Evolutionary conservation across 2,888 invertebrate genomes (phyloP), one percentile per base, ranked within the genome.

Genomic region (Drosophila melanosoma): DNA sequence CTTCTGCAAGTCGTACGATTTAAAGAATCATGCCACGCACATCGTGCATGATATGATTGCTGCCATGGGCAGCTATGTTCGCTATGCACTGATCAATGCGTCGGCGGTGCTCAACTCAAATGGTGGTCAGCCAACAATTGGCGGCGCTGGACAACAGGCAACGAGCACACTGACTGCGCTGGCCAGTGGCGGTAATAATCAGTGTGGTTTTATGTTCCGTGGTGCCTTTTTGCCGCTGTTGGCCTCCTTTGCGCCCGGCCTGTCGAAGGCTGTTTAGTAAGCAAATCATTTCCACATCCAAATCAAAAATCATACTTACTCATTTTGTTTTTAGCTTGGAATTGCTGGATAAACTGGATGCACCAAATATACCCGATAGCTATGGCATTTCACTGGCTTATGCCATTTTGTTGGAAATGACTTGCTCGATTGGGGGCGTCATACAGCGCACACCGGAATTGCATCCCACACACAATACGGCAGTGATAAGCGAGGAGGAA

Each of bases 361-460:
- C 99, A 10, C 99, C 99, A 0, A 93, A 95, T 15, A 97, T 99
- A 80, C 97, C 98, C n/a, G 99, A 99, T 79, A 99, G 99, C 1
- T 99, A 99, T 93, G 98, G 99, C 6, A 97, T 99, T 71, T 99
- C 99, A 0, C 95, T 99, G 48, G 98, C 99, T 0, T 99, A 98
- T 93, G 97, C 98, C 6, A 98, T 98, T 92, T 94, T 99, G 51
- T 94, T 99, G 91, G 99, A 99, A 93, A 96, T 98, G 79, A 97
- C 99, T 60, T 95, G 97, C 10, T 98, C 97, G 11, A 95, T 97
- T 81, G 96, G 96, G 42, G 94, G 96, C 85, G 96, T 96, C 32
- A 95, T 91, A 71, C 92, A 92, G 61, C 90, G 91, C 12, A 97
- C 73, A 94, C 95, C 89, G 95, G 95, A 51, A 32, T 62, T 89